A percentile compares a stretch with the other conserved stretches of the same genome.
Evolutionary conservation across 2,797 vertebrate species (phyloP).

Genomic region (Danio choprae): DNA sequence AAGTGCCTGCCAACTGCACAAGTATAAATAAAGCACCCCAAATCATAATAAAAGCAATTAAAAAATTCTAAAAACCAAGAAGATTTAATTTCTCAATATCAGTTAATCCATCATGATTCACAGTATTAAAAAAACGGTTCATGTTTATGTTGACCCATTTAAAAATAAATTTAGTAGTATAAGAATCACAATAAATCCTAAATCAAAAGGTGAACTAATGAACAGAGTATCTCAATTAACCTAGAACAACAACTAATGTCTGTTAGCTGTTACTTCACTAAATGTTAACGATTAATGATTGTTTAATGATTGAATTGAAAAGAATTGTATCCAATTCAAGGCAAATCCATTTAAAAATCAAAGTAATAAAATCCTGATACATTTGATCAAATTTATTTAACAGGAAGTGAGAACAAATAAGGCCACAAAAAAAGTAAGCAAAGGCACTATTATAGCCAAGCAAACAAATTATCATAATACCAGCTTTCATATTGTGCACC

Average conservation of each 20-base stretch:
- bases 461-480: background rate
- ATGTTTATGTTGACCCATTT: background rate
- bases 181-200: background rate
- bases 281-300: background rate
- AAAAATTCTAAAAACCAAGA: no score
- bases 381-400: background rate
- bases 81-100: background rate
- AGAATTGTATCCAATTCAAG: background rate
- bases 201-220: background rate
- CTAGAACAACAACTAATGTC: background rate
- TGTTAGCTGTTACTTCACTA: background rate
- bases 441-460: background rate
- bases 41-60: background rate
- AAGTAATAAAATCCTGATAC: background rate
- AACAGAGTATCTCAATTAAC: background rate
- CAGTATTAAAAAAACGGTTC: background rate
- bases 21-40: background rate
- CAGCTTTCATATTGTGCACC: background rate
- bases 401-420: background rate
- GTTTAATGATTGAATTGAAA: background rate
- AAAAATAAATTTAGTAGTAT: no score
- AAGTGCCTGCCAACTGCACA: background rate
- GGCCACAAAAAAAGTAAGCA: background rate
- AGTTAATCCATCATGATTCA: background rate
- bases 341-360: background rate